Base-by-base conservation (phyloP, 2,797 vertebrate species). In the Lagodon rhomboides region DNA sequence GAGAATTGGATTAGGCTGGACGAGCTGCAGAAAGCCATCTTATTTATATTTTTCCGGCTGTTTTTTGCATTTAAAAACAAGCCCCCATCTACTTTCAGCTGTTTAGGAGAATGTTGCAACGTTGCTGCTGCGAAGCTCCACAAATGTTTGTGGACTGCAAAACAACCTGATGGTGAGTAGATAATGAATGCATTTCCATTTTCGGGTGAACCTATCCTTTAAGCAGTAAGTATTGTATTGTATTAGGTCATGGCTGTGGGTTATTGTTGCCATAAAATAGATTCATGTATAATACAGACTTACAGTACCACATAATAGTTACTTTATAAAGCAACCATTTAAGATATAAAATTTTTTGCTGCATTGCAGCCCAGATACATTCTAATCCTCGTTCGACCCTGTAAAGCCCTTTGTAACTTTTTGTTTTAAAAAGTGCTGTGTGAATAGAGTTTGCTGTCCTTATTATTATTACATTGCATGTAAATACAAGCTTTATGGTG, bases 201-300 rank as follows among this genome's bases (percentile, higher is more conserved):
- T 27, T 27, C 2, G 27, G n/a, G n/a, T n/a, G n/a, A n/a, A n/a
- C n/a, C n/a, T n/a, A n/a, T n/a, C n/a, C n/a, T n/a, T n/a, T n/a
- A n/a, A n/a, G n/a, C n/a, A n/a, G n/a, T 3, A 30, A 30, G 30
- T 30, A 30, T 30, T 30, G 30, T 5, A 30, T 3, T 5, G 30
- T 30, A 4, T 63, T 61, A 22, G 80, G 84, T 84, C 64, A 86
- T 88, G 82, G 65, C 55, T 77, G 71, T 49, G 38, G 72, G 62
- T 87, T 83, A 84, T 89, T 87, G 70, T 69, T 69, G 43, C 38
- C 63, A 82, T 87, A 85, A 90, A 89, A 84, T 22, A 85, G 20
- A 46, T 9, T 72, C 64, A 75, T 74, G 64, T 41, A 68, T 51
- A 61, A 12, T 43, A 58, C 23, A 62, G 50, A 50, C 27, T 59